These are phyloP conservation scores for Pygoscelis antarcticus DNA, from an alignment of 2,113 vertebrate species.

Conservation along the genomic window DNA sequence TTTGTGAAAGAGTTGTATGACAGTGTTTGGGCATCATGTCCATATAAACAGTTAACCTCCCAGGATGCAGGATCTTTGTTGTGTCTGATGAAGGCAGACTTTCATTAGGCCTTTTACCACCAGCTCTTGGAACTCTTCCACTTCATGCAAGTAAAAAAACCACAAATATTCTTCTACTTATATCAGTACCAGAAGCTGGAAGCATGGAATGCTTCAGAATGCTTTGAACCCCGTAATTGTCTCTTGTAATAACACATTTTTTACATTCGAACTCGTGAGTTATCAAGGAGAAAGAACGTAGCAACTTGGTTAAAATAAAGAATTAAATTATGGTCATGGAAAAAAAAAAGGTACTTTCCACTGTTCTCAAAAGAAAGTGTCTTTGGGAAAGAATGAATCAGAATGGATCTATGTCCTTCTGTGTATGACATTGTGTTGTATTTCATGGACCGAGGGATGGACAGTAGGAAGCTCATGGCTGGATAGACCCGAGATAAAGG, in stretches of 20 bases:
- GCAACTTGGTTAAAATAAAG: slow-evolving; percentile 73
- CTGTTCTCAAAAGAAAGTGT: slow-evolving; percentile 70
- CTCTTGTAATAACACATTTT: slow-evolving; percentile 82
- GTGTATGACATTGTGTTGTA: neutral
- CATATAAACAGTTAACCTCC: slow-evolving; percentile 69
- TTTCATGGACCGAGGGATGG: neutral
- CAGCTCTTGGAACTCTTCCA: slow-evolving; percentile 83
- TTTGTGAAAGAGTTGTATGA: slow-evolving; percentile 28
- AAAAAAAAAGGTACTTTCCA: slow-evolving; percentile 72
- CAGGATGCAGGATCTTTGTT: slow-evolving; percentile 66
- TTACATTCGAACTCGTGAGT: slow-evolving; percentile 74
- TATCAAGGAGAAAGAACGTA: slow-evolving; percentile 78
- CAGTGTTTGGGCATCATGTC: slow-evolving; percentile 40
- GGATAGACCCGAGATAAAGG: neutral
- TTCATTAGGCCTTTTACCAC: slow-evolving; percentile 85
- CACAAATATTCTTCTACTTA: slow-evolving; percentile 84
- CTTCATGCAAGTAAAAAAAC: slow-evolving; percentile 87
- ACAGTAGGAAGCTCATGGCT: neutral
- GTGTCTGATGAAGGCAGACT: slow-evolving; percentile 84
- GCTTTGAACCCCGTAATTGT: slow-evolving; percentile 81
- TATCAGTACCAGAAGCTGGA: slow-evolving; percentile 80
- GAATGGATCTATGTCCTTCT: slow-evolving; percentile 54
- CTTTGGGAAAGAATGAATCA: slow-evolving; percentile 78
- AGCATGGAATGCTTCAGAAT: slow-evolving; percentile 75
- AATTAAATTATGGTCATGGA: slow-evolving; percentile 78